Evolutionary conservation across 2,888 invertebrate species (phyloP), one percentile per base, ranked within the genome.

Genomic region (Tribolium freemani): DNA sequence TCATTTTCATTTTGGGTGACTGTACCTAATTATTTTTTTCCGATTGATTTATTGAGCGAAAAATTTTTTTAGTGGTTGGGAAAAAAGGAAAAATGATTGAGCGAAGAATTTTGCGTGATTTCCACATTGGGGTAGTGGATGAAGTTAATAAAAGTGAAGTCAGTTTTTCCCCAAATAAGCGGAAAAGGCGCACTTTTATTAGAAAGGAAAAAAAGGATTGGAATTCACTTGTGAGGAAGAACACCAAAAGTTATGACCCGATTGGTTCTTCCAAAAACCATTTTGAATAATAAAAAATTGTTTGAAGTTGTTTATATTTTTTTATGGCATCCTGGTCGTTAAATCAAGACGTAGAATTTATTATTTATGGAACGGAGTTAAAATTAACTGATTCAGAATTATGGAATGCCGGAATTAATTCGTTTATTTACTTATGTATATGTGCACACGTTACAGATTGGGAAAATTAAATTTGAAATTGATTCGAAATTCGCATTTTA

Each of bases 121-220:
- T 96, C 91, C 95, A 95, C 83, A 96, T 96, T 75, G 96, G 96
- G 8, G 92, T 94, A 66, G 95, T 96, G 0, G 95, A 96, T 83
- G 94, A 93, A 2, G 90, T 95, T 38, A 91, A 93, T 21, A 93
- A 26, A 9, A 53, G 5, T 8, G 76, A 72, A 20, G 16, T 53
- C 8, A 21, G 21, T 53, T 9, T 8, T 20, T 21, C 26, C 6
- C n/a, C 11, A 6, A 57, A 11, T 9, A 31, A 38, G 11, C 1
- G 5, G 13, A 63, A 16, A 38, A 13, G 50, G 1, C 4, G 3
- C 2, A 38, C 38, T 8, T 21, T 60, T n/a, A n/a, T n/a, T 0
- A 63, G 50, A 38, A 89, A 88, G 60, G 87, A 87, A 76, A 93
- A 91, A 84, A 92, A 92, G 71, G 94, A 96, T 81, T 96, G 96